These are phyloP conservation scores for Lumbricus terrestris DNA, from an alignment of 2,888 invertebrate species.

Conservation along the genomic window DNA sequence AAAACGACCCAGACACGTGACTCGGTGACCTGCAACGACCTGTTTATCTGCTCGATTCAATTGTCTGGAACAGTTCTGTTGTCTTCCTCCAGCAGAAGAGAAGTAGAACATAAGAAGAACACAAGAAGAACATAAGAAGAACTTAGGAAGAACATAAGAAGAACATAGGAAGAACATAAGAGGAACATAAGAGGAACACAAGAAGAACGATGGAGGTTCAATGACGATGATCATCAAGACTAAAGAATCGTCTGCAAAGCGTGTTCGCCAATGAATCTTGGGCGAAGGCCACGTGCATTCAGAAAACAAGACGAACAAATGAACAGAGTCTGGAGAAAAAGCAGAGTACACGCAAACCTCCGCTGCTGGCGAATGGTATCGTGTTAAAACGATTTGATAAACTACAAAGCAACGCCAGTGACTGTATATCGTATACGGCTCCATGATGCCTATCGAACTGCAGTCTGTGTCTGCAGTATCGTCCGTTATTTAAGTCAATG, in stretches of 20 bases:
- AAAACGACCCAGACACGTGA: not conserved
- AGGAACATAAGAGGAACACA: not conserved
- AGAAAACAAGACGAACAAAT: not conserved
- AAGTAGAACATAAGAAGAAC: too few relatives aligned
- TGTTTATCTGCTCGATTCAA: too few relatives aligned
- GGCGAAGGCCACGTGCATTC: too few relatives aligned
- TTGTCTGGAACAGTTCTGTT: not conserved
- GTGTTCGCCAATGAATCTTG: not conserved
- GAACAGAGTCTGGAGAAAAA: not conserved
- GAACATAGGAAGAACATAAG: not conserved
- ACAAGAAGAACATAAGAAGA: too few relatives aligned
- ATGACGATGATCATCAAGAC: not conserved
- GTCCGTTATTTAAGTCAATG: not conserved
- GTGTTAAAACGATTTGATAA: not conserved
- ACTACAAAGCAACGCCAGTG: not conserved
- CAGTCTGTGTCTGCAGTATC: not conserved
- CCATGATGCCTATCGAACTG: not conserved
- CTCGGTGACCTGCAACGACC: not conserved
- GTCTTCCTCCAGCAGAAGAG: too few relatives aligned
- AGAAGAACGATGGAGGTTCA: not conserved
- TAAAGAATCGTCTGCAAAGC: not conserved
- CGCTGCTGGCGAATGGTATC: not conserved
- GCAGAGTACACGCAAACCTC: not conserved
- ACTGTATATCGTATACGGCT: not conserved
- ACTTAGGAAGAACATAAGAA: too few relatives aligned